These are phyloP conservation scores for Melanostigma gelatinosum DNA, from an alignment of 2,113 vertebrate species.

Conservation along the genomic window DNA sequence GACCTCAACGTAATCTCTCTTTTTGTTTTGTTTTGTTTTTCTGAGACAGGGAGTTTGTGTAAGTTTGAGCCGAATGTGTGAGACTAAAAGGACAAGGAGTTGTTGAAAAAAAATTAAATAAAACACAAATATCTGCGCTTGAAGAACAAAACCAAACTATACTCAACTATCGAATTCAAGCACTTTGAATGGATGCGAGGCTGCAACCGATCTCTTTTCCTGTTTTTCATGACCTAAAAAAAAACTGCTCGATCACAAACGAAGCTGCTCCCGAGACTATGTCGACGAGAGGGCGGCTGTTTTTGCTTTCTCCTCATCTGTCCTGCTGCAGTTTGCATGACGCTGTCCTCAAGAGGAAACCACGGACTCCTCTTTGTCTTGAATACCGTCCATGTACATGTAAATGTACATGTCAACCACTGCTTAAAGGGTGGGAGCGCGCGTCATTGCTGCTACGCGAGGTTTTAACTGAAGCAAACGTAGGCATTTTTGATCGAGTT, in stretches of 20 bases:
- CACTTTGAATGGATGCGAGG: conserved; percentile 55
- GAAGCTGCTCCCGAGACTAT: conserved; percentile 46
- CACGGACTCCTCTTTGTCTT: conserved; percentile 56
- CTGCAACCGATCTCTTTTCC: conserved; percentile 45
- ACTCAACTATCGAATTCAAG: conserved; percentile 56
- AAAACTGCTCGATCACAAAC: conserved; percentile 36
- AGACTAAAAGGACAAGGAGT: conserved; percentile 24
- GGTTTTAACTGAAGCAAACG: conserved; percentile 10
- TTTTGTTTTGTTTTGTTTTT: not conserved
- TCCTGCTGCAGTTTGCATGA: conserved; percentile 75
- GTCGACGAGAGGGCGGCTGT: conserved; percentile 7
- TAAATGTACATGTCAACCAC: conserved; percentile 49
- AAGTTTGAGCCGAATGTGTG: not conserved
- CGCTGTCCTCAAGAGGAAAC: conserved; percentile 46
- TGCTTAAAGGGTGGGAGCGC: conserved; percentile 34
- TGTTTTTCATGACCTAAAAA: conserved; percentile 55
- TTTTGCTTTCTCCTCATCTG: conserved; percentile 55
- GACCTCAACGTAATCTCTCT: conserved; percentile 83
- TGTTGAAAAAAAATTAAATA: not conserved
- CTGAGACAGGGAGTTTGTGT: conserved; percentile 9
- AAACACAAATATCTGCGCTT: conserved; percentile 52
- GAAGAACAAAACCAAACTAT: conserved; percentile 57
- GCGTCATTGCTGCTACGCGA: not conserved
- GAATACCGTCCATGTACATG: conserved; percentile 44
- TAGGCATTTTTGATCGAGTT: conserved; percentile 17